Conservation (phyloP, 2,113 vertebrate species). For the Mobula birostris region DNA sequence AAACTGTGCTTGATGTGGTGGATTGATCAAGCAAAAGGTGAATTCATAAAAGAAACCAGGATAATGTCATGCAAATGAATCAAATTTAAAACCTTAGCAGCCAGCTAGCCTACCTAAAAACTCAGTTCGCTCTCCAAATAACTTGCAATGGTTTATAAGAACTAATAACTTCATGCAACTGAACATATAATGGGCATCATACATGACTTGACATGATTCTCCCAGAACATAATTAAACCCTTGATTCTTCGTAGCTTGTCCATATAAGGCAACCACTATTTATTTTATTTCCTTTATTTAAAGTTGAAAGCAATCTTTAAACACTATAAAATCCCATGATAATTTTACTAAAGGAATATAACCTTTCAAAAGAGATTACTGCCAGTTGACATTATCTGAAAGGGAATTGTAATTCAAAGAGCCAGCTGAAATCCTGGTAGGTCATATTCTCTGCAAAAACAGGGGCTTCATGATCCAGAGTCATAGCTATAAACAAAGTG, state of each 20-base stretch:
- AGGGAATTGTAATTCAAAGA: background rate
- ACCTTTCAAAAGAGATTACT: background rate
- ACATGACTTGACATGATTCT: constrained; percentile 16
- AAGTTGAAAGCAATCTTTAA: background rate
- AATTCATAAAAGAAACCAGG: constrained; percentile 16
- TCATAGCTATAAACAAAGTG: background rate
- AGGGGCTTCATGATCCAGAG: background rate
- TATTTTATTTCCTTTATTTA: background rate
- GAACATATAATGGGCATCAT: background rate
- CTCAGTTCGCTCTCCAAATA: background rate
- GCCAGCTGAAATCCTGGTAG: background rate
- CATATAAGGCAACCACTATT: background rate
- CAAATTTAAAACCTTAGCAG: background rate
- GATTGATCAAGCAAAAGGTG: constrained; percentile 22
- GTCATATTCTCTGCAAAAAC: background rate
- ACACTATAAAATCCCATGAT: background rate
- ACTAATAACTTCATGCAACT: background rate
- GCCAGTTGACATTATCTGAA: background rate
- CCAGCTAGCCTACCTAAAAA: background rate
- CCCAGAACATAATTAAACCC: background rate
- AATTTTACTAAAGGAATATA: background rate
- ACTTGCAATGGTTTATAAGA: background rate
- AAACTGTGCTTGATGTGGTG: background rate
- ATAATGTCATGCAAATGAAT: constrained; percentile 22
- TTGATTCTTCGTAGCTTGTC: background rate